Percentiles rank a stretch among this genome's conserved stretches.
Evolutionary conservation across 2,797 vertebrate genomes (phyloP).

Genomic region (Karalla daura): DNA sequence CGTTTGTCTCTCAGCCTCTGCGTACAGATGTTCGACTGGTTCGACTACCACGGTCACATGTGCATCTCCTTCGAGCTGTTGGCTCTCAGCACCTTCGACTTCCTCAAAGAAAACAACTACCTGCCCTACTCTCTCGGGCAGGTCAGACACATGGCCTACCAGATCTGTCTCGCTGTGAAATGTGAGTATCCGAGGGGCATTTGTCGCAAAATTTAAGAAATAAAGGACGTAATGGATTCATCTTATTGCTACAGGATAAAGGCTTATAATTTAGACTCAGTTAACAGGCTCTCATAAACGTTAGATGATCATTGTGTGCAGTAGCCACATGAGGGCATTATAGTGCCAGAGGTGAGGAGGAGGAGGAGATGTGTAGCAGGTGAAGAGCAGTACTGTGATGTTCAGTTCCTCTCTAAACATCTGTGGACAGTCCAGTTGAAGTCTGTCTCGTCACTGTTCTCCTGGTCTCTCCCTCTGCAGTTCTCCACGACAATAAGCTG

Average conservation of each 20-base stretch:
- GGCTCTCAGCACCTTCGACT: slow-evolving; percentile 98
- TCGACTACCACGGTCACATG: slow-evolving; percentile 99
- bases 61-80: slow-evolving; percentile 98
- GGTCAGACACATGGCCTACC: slow-evolving; percentile 97
- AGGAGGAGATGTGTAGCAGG: neutral
- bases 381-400: neutral
- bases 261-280: neutral
- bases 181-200: slow-evolving; percentile 85
- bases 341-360: neutral
- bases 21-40: slow-evolving; percentile 99
- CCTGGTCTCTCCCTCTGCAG: slow-evolving; percentile 72
- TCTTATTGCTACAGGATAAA: too few relatives aligned
- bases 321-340: slow-evolving; percentile 48
- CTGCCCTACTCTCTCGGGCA: slow-evolving; percentile 96
- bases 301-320: too few relatives aligned
- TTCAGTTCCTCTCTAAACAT: neutral
- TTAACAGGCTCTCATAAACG: too few relatives aligned
- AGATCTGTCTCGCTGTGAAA: slow-evolving; percentile 95
- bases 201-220: neutral
- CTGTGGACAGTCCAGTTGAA: neutral
- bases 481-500: slow-evolving; percentile 97
- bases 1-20: slow-evolving; percentile 86
- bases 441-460: neutral
- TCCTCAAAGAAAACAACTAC: slow-evolving; percentile 99
- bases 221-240: too few relatives aligned